Evolutionary conservation across 2,797 vertebrate genomes (phyloP), one percentile per base, ranked within the genome.

Genomic region (Hydrocynus forskahlii): DNA sequence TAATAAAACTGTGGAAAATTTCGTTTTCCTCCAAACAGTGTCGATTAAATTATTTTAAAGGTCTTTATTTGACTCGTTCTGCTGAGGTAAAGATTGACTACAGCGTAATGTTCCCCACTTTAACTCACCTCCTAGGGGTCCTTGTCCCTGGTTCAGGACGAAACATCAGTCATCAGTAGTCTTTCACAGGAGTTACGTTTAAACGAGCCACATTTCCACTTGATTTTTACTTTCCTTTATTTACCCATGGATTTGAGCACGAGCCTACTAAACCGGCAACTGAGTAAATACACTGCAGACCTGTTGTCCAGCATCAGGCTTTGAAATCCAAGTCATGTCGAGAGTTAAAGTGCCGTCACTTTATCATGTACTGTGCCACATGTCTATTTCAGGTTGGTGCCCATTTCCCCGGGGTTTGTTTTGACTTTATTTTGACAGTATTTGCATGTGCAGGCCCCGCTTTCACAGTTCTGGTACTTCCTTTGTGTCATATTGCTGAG

Each of bases 1-100:
- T 80, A 85, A 83, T 88, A 85, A 78, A 85, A 79, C 80, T 14
- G 74, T 85, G 81, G 45, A 75, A 81, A 83, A 5, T 40, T 76
- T 74, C 60, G 59, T 81, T 80, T 84, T 80, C 83, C 54, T 74
- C 45, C 63, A 73, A 64, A 57, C 75, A 80, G 79, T 25, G 75
- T 72, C 13, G 6, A 78, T 83, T 86, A 83, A 86, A 81, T 83
- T 84, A 84, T 85, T 86, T 68, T 1, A 19, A 35, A 66, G 64
- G n/a, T 79, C 38, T 17, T 74, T 43, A 4, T 64, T 38, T 76
- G 54, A 19, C 60, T 63, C 19, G 60, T 63, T 63, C 5, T 12
- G 19, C n/a, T 17, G 12, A 7, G 5, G 52, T 6, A 35, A 63
- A 45, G 10, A 50, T 16, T 25, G 23, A 63, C 23, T 4, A 29